Percentiles rank a stretch among this genome's conserved stretches.
Conservation (phyloP, 2,888 invertebrate genomes). For the Epiperipatus broadwayi region DNA sequence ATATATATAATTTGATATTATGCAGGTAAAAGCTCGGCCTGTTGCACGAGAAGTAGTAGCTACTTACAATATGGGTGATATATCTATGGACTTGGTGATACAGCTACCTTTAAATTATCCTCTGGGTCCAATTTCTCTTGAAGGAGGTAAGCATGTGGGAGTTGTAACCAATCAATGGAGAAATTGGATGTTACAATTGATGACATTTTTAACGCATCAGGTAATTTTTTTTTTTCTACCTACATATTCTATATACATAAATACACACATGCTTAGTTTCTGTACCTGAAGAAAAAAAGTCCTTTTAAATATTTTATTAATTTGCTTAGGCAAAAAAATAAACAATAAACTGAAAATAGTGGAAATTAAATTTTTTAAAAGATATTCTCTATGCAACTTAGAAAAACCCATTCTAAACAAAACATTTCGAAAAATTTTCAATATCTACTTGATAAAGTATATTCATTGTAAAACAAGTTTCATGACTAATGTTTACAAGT, state of each 20-base stretch:
- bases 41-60: slow-evolving; percentile 58
- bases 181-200: slow-evolving; percentile 58
- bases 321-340: too few species aligned
- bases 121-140: slow-evolving; percentile 50
- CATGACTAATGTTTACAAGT: too few species aligned
- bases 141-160: slow-evolving; percentile 37
- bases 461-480: too few species aligned
- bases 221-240: slow-evolving; percentile 35
- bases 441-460: too few species aligned
- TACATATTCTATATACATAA: background rate
- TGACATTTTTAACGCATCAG: slow-evolving; percentile 68
- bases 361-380: too few species aligned
- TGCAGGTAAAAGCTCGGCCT: slow-evolving; percentile 50
- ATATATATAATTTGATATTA: too few species aligned
- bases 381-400: too few species aligned
- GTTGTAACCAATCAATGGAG: slow-evolving; percentile 49
- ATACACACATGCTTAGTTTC: background rate
- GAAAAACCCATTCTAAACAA: too few species aligned
- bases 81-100: slow-evolving; percentile 55
- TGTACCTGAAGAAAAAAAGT: too few species aligned
- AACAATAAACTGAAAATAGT: too few species aligned
- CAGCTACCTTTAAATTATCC: slow-evolving; percentile 64
- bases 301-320: too few species aligned
- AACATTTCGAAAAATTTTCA: too few species aligned
- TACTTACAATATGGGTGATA: slow-evolving; percentile 59